These are phyloP conservation scores for Gortyna flavago DNA, from an alignment of 2,888 invertebrate species.

Conservation along the genomic window DNA sequence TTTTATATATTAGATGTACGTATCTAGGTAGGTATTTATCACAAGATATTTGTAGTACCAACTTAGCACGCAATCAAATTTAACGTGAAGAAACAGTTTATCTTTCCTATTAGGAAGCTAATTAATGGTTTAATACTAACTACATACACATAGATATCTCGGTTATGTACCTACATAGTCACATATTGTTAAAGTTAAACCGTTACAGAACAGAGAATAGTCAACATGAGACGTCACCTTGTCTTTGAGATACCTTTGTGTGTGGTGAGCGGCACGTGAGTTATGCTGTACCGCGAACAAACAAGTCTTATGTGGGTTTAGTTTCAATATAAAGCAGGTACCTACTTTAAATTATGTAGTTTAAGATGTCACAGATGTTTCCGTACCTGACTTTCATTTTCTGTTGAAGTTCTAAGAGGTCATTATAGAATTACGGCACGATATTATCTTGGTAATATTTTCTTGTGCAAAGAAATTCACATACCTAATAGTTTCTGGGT, in stretches of 20 bases:
- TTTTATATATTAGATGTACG: too few species aligned
- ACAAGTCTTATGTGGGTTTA: not conserved
- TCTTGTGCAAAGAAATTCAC: not conserved
- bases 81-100: not conserved
- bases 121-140: not conserved
- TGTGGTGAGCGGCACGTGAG: not conserved
- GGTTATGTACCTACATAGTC: too few species aligned
- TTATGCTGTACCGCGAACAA: slow-evolving; percentile 27
- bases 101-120: not conserved
- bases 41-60: too few species aligned
- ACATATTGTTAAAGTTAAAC: not conserved
- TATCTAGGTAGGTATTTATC: too few species aligned
- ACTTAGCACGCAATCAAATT: not conserved
- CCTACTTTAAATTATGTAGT: not conserved
- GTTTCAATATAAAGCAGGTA: slow-evolving; percentile 27
- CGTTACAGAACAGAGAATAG: too few species aligned
- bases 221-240: slow-evolving; percentile 12
- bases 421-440: not conserved
- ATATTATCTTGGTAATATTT: slow-evolving; percentile 1
- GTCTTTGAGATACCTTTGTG: not conserved
- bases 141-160: too few species aligned
- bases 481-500: too few species aligned
- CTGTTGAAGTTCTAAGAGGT: not conserved
- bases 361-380: not conserved
- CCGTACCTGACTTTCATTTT: not conserved